Percentiles rank a stretch among this genome's conserved stretches.
phyloP scores from a whole-genome alignment of 2,888 invertebrate species.

The Ditylenchus weischeri region DNA sequence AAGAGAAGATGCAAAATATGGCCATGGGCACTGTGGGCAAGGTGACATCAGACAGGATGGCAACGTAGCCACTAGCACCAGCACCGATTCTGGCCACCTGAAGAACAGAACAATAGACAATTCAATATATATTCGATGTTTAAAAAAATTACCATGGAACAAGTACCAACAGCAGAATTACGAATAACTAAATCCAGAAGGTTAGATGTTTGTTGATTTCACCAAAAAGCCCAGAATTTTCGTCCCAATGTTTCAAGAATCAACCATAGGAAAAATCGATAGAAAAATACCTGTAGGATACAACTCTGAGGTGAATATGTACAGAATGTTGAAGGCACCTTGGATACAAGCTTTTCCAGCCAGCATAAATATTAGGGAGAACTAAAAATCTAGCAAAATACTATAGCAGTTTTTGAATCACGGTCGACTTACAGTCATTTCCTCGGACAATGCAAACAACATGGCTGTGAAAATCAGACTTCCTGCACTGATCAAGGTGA shows the following conservation, averaged over 20 bases:
- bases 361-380: conserved; percentile 53
- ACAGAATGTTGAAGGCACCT: conserved; percentile 58
- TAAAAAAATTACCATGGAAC: conserved; percentile 46
- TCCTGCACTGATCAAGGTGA: conserved; percentile 51
- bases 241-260: too few relatives aligned
- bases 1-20: conserved; percentile 55
- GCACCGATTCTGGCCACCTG: conserved; percentile 56
- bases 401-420: not conserved
- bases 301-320: conserved; percentile 58
- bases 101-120: not conserved
- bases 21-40: conserved; percentile 55
- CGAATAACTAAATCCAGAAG: conserved; percentile 40
- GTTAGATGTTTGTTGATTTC: too few relatives aligned
- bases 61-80: conserved; percentile 46
- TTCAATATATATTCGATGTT: too few relatives aligned
- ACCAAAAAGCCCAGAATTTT: too few relatives aligned
- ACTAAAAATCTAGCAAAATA: conserved; percentile 35
- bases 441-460: conserved; percentile 39
- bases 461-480: conserved; percentile 55
- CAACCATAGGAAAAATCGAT: too few relatives aligned
- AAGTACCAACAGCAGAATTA: conserved; percentile 56
- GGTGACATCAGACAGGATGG: conserved; percentile 27
- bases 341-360: conserved; percentile 57
- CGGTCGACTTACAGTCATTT: conserved; percentile 32
- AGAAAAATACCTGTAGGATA: conserved; percentile 49